Percentiles rank a stretch among this genome's conserved stretches.
Evolutionary conservation across 1,140 invertebrate species (phyloP).

Genomic region (Neodiprion fabricii): DNA sequence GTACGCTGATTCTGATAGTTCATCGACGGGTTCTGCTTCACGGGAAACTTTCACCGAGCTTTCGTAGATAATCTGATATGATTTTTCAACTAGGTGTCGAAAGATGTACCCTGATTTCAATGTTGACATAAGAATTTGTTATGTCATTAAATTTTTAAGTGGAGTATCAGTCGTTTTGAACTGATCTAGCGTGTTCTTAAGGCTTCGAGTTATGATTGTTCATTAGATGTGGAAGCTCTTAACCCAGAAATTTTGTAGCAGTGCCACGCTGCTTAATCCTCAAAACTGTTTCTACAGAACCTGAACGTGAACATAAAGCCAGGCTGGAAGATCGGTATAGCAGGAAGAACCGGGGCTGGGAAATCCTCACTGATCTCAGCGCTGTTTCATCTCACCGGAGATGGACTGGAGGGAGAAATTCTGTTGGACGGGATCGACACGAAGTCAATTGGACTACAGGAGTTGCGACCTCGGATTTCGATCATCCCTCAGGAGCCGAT

Average conservation of each 20-base stretch:
- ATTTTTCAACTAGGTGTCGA: too few species aligned
- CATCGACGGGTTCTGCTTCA: too few species aligned
- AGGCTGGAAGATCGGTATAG: slow-evolving; percentile 76
- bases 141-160: background rate
- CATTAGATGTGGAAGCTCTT: too few species aligned
- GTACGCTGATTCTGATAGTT: too few species aligned
- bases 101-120: too few species aligned
- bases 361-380: slow-evolving; percentile 82
- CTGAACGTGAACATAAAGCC: slow-evolving; percentile 67
- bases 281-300: slow-evolving; percentile 44
- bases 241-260: too few species aligned
- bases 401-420: slow-evolving; percentile 56
- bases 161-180: background rate
- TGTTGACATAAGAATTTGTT: background rate
- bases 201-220: background rate
- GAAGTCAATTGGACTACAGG: slow-evolving; percentile 68
- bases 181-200: background rate
- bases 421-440: slow-evolving; percentile 75
- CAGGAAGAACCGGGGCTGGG: slow-evolving; percentile 81
- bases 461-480: slow-evolving; percentile 77
- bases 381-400: slow-evolving; percentile 71
- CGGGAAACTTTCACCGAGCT: too few species aligned
- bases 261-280: too few species aligned
- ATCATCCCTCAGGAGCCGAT: slow-evolving; percentile 88
- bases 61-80: too few species aligned